These are phyloP conservation scores for Diaphora mendica DNA, from an alignment of 2,888 invertebrate species.

Conservation along the genomic window DNA sequence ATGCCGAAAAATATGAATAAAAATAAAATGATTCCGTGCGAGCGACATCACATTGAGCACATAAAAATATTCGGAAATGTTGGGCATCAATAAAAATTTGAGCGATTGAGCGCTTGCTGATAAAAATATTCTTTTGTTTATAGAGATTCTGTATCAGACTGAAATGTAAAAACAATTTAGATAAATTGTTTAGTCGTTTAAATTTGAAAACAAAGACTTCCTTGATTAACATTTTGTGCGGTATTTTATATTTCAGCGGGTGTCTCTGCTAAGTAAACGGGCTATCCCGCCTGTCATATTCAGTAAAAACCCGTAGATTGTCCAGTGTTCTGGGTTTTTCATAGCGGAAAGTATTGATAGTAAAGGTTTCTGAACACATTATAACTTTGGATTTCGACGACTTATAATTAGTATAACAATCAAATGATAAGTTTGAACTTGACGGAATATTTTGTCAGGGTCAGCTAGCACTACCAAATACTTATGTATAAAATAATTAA, in stretches of 20 bases:
- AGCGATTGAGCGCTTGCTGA: neutral
- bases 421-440: neutral
- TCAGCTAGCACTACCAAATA: neutral
- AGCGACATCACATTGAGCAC: conserved; percentile 8
- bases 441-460: neutral
- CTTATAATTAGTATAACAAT: neutral
- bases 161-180: neutral
- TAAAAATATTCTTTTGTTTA: neutral
- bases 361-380: neutral
- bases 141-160: neutral
- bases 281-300: neutral
- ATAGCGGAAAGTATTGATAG: neutral
- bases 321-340: neutral
- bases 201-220: neutral
- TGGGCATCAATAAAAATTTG: conserved; percentile 8
- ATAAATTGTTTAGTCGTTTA: neutral
- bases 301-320: neutral
- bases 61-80: conserved; percentile 16
- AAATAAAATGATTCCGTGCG: conserved; percentile 15
- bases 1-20: conserved; percentile 2
- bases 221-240: neutral
- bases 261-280: neutral
- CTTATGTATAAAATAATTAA: neutral
- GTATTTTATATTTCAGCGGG: too few relatives aligned
- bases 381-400: neutral